A percentile compares a stretch with the other conserved stretches of the same genome.
Evolutionary conservation across 2,113 vertebrate species (phyloP).

Genomic region (Scalopus aquaticus): DNA sequence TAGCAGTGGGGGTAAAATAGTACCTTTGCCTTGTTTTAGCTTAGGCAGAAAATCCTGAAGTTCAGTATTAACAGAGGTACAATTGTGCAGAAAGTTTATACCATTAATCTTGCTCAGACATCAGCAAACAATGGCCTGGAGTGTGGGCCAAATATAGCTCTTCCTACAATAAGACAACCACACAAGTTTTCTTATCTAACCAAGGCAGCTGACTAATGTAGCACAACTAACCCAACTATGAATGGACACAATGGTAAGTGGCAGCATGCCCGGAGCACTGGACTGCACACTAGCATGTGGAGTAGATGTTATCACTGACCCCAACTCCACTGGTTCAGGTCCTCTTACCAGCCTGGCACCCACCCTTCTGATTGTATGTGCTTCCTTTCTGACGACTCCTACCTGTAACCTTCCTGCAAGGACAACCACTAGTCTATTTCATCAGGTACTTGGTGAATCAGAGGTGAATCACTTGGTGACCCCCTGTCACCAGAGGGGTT

Average conservation of each 20-base stretch:
- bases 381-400: neutral
- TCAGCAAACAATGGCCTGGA: neutral
- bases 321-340: neutral
- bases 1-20: neutral
- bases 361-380: neutral
- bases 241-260: neutral
- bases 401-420: neutral
- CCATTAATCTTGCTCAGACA: neutral
- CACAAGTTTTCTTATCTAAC: conserved; percentile 1
- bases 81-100: neutral
- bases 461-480: neutral
- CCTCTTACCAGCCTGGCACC: neutral
- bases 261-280: no score
- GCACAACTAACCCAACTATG: neutral
- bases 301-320: neutral
- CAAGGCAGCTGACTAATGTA: neutral
- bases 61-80: neutral
- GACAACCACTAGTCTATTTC: neutral
- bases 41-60: neutral
- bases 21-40: neutral
- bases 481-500: no score
- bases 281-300: neutral
- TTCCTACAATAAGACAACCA: neutral
- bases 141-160: neutral
- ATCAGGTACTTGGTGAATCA: neutral